Evolutionary conservation across 2,797 vertebrate species (phyloP), one percentile per base, ranked within the genome.

Genomic region (Sebastiscus tertius): DNA sequence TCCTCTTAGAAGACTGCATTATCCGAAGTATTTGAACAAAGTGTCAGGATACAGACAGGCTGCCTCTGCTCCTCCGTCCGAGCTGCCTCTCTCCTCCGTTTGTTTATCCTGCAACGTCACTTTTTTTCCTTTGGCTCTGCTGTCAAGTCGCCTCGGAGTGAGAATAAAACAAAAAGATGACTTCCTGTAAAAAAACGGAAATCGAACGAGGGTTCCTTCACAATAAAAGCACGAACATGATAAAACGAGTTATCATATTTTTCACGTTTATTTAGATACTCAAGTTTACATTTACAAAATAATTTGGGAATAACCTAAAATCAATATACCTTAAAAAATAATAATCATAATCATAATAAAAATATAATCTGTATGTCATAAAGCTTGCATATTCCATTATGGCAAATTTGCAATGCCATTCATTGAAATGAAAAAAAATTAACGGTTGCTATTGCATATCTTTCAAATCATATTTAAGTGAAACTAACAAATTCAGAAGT

Each of bases 1-100:
- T 97, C 78, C 97, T 95, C 71, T 93, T 96, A 80, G 94, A 92
- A 73, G 93, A 68, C 83, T 94, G 93, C 97, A 98, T 98, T 80
- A n/a, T 82, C 36, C 13, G 2, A n/a, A 58, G 12, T 58, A 14
- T n/a, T 8, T 31, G 4, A 0, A 18, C 13, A 29, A 62, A 83
- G 79, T 34, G 79, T 54, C 62, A 52, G 42, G 66, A 36, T 7
- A 10, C 52, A 27, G 36, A 18, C 6, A 24, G 42, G 16, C 6
- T 2, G 24, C 29, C 18, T 7, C 54, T 62, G 68, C n/a, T 60
- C 26, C 61, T 71, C 54, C 0, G 69, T 6, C 36, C 31, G 14
- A 24, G 61, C 68, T 20, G 67, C 75, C 61, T 77, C 72, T 55
- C 33, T 39, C 36, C 69, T 73, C 68, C 64, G 85, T 89, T 83